Percentiles rank a stretch among this genome's conserved stretches.
Conservation (phyloP, 2,888 invertebrate genomes). For the Amblyjoppa fuscipennis region DNA sequence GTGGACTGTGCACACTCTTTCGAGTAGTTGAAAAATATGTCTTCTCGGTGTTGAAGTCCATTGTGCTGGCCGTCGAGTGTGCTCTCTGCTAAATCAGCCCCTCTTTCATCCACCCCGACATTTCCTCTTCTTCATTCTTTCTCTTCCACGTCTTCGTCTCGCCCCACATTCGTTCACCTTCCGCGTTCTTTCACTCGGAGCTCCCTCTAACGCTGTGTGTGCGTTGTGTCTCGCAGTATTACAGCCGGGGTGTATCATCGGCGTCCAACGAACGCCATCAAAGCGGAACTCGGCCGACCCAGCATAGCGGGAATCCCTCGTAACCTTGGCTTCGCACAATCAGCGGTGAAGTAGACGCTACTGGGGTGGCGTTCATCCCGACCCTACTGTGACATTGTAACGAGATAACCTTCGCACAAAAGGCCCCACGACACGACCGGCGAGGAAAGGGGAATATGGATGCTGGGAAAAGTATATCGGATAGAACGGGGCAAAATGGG, state of each 20-base stretch:
- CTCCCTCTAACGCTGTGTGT: not conserved
- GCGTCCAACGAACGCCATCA: conserved; percentile 5
- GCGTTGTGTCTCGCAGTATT: not conserved
- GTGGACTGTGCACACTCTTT: conserved; percentile 8
- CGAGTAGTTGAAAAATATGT: conserved; percentile 53
- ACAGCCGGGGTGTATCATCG: not conserved
- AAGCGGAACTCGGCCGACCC: conserved; percentile 12
- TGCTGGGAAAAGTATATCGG: not conserved
- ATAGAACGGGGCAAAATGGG: no score
- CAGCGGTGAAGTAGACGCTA: conserved; percentile 15
- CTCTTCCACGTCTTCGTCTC: conserved; percentile 20
- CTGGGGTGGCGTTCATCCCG: not conserved
- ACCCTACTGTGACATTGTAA: conserved; percentile 38
- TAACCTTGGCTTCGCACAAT: conserved; percentile 39
- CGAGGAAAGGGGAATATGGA: not conserved
- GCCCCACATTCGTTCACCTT: conserved; percentile 5
- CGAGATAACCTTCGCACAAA: conserved; percentile 37
- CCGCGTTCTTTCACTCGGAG: conserved; percentile 21
- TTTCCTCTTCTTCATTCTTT: conserved; percentile 30
- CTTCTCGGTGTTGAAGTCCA: conserved; percentile 60
- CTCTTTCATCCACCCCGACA: conserved; percentile 62
- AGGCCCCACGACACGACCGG: not conserved
- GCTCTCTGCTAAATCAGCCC: conserved; percentile 78
- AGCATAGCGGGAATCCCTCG: conserved; percentile 1
- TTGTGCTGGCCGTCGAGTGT: conserved; percentile 71